A percentile compares a stretch with the other conserved stretches of the same genome.
phyloP scores from a whole-genome alignment of 2,797 vertebrate genomes.

The Malacoraja senta region DNA sequence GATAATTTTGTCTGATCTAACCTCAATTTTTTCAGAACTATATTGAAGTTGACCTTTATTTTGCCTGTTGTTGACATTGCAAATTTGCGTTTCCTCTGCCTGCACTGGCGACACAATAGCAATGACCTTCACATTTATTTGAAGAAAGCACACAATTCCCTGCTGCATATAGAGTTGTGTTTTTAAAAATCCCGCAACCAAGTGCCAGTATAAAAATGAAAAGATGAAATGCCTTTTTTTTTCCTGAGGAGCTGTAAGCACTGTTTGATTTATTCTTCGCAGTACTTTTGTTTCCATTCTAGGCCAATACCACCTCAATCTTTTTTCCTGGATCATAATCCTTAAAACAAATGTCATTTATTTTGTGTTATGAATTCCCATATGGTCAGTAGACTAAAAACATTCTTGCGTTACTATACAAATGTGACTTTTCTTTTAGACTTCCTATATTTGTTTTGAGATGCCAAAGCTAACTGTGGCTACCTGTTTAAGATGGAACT shows the following conservation, averaged over 20 bases:
- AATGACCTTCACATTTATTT: slow-evolving; percentile 48
- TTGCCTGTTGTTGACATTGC: slow-evolving; percentile 58
- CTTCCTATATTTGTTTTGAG: not conserved
- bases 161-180: slow-evolving; percentile 44
- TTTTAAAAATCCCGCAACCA: slow-evolving; percentile 48
- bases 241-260: slow-evolving; percentile 45
- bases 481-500: too few relatives aligned
- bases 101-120: slow-evolving; percentile 60
- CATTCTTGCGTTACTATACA: not conserved
- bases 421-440: not conserved
- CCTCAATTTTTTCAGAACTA: slow-evolving; percentile 60
- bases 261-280: slow-evolving; percentile 46
- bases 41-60: slow-evolving; percentile 61
- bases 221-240: slow-evolving; percentile 49
- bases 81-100: slow-evolving; percentile 53
- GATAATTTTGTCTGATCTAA: slow-evolving; percentile 64
- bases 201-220: slow-evolving; percentile 48
- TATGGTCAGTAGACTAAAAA: not conserved
- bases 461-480: not conserved
- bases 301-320: slow-evolving; percentile 22
- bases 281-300: not conserved
- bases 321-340: slow-evolving; percentile 26
- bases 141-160: slow-evolving; percentile 51
- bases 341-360: slow-evolving; percentile 13
- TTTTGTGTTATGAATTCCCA: not conserved